Evolutionary conservation across 2,888 invertebrate species (phyloP).

Genomic region (Phorcus lineatus): DNA sequence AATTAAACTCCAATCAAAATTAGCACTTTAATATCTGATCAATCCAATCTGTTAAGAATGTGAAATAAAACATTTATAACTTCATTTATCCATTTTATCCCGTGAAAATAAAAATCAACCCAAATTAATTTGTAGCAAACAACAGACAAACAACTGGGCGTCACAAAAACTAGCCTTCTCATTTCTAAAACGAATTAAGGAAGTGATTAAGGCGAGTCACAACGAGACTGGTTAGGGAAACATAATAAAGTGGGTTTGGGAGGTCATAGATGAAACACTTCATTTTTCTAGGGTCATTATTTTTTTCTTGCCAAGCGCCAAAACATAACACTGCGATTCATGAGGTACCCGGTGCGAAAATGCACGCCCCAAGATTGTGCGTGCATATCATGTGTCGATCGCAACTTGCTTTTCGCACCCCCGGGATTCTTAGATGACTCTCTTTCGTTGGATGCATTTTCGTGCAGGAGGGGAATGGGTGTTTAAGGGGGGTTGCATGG

Average conservation of each 20-base stretch:
- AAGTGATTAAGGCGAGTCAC: neutral
- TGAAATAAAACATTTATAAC: too few relatives aligned
- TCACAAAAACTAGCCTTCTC: constrained; percentile 9
- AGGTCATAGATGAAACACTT: neutral
- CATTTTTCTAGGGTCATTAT: constrained; percentile 7
- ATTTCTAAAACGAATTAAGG: constrained; percentile 9
- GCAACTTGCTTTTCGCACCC: neutral
- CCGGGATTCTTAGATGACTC: neutral
- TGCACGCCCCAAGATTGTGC: constrained; percentile 22
- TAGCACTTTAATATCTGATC: too few relatives aligned
- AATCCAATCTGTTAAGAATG: too few relatives aligned
- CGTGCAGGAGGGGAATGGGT: neutral
- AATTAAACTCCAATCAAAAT: too few relatives aligned
- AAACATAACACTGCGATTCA: constrained; percentile 6
- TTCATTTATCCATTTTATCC: too few relatives aligned
- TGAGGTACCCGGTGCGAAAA: neutral
- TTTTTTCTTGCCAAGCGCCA: neutral
- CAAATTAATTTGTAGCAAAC: constrained; percentile 1
- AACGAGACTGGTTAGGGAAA: neutral
- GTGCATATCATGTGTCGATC: constrained; percentile 6
- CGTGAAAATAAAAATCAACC: neutral
- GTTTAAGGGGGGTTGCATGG: neutral
- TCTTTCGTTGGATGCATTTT: neutral
- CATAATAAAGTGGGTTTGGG: neutral
- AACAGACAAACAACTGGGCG: constrained; percentile 4